Evolutionary conservation across 2,888 invertebrate genomes (phyloP).

Genomic region (Drosophila mettleri): DNA sequence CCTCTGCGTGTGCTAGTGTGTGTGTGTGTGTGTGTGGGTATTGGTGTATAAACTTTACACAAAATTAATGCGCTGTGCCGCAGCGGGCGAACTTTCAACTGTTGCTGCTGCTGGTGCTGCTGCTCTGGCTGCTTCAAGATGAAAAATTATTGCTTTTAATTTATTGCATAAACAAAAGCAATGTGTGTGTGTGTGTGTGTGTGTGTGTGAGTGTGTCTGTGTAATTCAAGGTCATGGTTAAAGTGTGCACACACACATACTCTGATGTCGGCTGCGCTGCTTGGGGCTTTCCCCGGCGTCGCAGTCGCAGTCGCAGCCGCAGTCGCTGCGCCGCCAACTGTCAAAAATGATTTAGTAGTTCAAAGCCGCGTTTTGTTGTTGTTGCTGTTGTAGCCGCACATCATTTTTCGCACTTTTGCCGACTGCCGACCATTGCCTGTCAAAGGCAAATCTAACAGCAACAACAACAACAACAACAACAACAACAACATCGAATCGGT

Average conservation of each 20-base stretch:
- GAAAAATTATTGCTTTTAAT: constrained; percentile 84
- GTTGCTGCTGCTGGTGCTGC: constrained; percentile 63
- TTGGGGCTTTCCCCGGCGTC: constrained; percentile 77
- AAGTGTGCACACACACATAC: constrained; percentile 55
- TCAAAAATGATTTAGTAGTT: constrained; percentile 82
- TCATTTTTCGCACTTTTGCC: constrained; percentile 62
- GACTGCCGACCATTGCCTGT: constrained; percentile 52
- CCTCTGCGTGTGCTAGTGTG: constrained; percentile 10
- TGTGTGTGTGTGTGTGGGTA: constrained; percentile 33
- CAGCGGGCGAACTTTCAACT: constrained; percentile 81
- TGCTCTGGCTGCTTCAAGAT: constrained; percentile 78
- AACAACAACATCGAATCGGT: constrained; percentile 10
- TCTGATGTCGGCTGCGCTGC: constrained; percentile 58
- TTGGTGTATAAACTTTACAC: constrained; percentile 71
- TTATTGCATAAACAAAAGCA: constrained; percentile 82
- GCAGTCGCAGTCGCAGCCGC: constrained; percentile 65
- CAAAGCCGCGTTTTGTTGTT: constrained; percentile 76
- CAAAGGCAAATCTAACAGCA: constrained; percentile 58
- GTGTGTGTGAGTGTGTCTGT: constrained; percentile 53
- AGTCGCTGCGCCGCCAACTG: constrained; percentile 71
- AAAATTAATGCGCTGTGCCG: constrained; percentile 80
- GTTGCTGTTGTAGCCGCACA: constrained; percentile 29
- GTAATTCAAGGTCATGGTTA: constrained; percentile 81
- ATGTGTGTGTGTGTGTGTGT: constrained; percentile 37
- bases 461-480: constrained; percentile 32